Evolutionary conservation across 2,113 vertebrate genomes (phyloP), one percentile per base, ranked within the genome.

Genomic region (Etheostoma cragini): DNA sequence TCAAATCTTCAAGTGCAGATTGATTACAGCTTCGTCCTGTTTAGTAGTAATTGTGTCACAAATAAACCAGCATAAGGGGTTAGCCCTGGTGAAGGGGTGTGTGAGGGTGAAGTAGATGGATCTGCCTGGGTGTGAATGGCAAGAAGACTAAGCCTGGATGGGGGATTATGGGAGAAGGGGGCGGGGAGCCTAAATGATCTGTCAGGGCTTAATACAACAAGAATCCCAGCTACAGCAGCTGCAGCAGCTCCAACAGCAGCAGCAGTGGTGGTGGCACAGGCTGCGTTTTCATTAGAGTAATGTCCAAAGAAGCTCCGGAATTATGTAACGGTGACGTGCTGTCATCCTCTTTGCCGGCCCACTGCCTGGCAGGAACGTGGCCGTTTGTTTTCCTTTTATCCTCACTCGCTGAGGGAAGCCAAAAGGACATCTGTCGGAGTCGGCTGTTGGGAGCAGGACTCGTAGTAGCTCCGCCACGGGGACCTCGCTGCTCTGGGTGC

Each of bases 251-350:
- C 30, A 45, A 53, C 62, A 47, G 73, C 22, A 5, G 67, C 22
- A 2, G 68, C 1, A 4, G 61, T 6, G 46, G 78, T 21, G 24
- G 64, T 16, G 13, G 95, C 93, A 85, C 67, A 78, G 81, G 80
- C 86, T 78, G 95, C 89, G 72, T 96, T 97, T 97, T 97, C 96
- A 95, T 96, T 96, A 96, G 94, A 94, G 94, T 95, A 96, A 96
- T 96, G 94, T 95, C 95, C 93, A 93, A 87, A 97, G 95, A 88
- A 95, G 94, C 47, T 87, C 75, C 83, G 81, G 78, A 94, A 94
- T 97, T 96, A 95, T 80, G 84, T 96, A 97, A 97, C 91, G 88
- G 72, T 94, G 95, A 95, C 91, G 91, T 91, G 87, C 68, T 54
- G 83, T 79, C 91, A 86, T 92, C 89, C 88, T 63, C 75, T 33